Conservation (phyloP, 2,797 vertebrate genomes). For the Poeciliopsis turneri region DNA sequence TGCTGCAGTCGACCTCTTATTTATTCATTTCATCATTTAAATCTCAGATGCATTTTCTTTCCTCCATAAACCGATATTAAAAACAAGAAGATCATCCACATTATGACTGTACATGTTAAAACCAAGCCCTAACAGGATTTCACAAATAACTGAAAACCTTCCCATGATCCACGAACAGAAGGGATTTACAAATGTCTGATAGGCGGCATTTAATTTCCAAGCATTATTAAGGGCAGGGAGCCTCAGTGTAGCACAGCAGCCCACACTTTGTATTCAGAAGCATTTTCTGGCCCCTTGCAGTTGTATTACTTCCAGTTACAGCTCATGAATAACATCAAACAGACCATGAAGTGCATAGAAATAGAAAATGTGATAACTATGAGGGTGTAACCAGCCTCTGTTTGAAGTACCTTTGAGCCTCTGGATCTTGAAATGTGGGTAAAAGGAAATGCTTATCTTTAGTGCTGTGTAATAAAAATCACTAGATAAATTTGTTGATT, state of each 20-base stretch:
- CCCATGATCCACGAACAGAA: slow-evolving; percentile 43
- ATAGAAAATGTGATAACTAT: slow-evolving; percentile 80
- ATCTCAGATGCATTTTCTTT: background rate
- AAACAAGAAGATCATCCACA: slow-evolving; percentile 31
- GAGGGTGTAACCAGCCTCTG: slow-evolving; percentile 68
- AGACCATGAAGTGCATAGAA: slow-evolving; percentile 77
- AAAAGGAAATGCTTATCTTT: slow-evolving; percentile 60
- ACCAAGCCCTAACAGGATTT: slow-evolving; percentile 44
- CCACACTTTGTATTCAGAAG: slow-evolving; percentile 74
- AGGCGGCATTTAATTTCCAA: slow-evolving; percentile 64
- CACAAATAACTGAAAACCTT: slow-evolving; percentile 36
- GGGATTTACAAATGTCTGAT: slow-evolving; percentile 41
- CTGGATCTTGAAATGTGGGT: slow-evolving; percentile 59
- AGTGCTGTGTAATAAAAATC: slow-evolving; percentile 53
- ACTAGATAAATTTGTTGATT: slow-evolving; percentile 66
- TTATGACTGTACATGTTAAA: slow-evolving; percentile 46
- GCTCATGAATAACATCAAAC: slow-evolving; percentile 83
- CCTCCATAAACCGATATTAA: slow-evolving; percentile 1
- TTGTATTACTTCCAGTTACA: slow-evolving; percentile 80
- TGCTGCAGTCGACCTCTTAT: background rate
- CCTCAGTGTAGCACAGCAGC: slow-evolving; percentile 57
- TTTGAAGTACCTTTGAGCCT: slow-evolving; percentile 76
- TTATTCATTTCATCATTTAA: background rate
- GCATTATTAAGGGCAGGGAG: slow-evolving; percentile 65
- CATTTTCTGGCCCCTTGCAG: slow-evolving; percentile 71